Conservation (phyloP, 1,140 invertebrate genomes). For the Aphelinus atriplicis region DNA sequence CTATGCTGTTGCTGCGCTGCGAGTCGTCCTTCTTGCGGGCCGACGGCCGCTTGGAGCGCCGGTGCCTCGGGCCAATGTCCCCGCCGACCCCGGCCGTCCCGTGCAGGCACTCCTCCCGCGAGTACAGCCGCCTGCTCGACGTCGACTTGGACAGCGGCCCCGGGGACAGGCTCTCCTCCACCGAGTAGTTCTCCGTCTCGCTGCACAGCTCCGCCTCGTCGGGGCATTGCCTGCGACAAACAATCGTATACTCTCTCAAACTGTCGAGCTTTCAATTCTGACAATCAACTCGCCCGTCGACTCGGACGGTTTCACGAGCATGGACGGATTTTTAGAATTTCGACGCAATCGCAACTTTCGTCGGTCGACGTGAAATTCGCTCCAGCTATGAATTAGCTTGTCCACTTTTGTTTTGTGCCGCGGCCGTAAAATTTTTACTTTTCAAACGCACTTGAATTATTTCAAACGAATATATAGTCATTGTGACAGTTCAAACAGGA, state of each 20-base stretch:
- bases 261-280: no score
- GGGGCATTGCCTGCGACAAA: constrained; percentile 52
- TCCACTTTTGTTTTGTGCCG: no score
- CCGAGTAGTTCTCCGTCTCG: constrained; percentile 58
- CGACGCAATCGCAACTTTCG: no score
- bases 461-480: no score
- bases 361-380: no score
- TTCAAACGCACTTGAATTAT: no score
- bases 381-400: no score
- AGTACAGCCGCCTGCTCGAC: constrained; percentile 60
- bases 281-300: no score
- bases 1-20: constrained; percentile 52
- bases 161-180: constrained; percentile 53
- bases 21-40: constrained; percentile 55
- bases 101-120: constrained; percentile 78
- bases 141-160: constrained; percentile 41
- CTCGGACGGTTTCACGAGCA: no score
- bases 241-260: not conserved
- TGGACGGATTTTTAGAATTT: no score
- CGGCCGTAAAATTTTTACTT: no score
- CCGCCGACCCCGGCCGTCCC: constrained; percentile 74
- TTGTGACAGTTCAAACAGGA: no score
- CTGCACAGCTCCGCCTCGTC: constrained; percentile 59
- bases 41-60: constrained; percentile 59
- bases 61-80: constrained; percentile 58